Conservation (phyloP, 1,140 invertebrate genomes). For the Ditylenchus dipsaci region DNA sequence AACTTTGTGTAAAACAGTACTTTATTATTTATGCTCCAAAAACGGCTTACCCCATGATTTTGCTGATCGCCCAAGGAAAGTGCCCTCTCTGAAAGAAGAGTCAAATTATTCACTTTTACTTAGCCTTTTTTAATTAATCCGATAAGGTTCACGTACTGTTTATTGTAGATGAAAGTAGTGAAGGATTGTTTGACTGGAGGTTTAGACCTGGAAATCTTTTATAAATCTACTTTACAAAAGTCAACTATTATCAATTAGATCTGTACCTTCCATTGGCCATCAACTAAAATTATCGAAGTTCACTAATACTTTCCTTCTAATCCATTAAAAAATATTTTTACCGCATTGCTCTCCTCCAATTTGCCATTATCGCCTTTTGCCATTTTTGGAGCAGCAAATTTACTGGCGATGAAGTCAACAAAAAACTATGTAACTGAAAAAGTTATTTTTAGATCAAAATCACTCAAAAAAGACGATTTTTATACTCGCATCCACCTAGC, state of each 20-base stretch:
- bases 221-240: too few species aligned
- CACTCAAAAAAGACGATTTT: too few species aligned
- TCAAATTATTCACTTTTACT: constrained; percentile 11
- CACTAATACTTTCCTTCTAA: background rate
- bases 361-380: constrained; percentile 41
- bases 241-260: too few species aligned
- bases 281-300: constrained; percentile 28
- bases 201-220: too few species aligned
- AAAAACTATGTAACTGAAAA: background rate
- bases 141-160: constrained; percentile 13
- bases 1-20: background rate
- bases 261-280: constrained; percentile 49
- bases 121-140: too few species aligned
- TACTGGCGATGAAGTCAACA: too few species aligned
- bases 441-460: background rate
- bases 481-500: too few species aligned
- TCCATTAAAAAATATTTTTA: background rate
- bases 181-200: constrained; percentile 35
- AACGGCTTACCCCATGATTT: constrained; percentile 54
- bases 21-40: constrained; percentile 5
- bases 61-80: constrained; percentile 54
- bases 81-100: constrained; percentile 45
- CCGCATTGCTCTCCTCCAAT: constrained; percentile 36
- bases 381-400: constrained; percentile 5
- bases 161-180: constrained; percentile 41